These are phyloP conservation scores for Sarcophaga subvicina DNA, from an alignment of 2,888 invertebrate genomes.

Conservation along the genomic window DNA sequence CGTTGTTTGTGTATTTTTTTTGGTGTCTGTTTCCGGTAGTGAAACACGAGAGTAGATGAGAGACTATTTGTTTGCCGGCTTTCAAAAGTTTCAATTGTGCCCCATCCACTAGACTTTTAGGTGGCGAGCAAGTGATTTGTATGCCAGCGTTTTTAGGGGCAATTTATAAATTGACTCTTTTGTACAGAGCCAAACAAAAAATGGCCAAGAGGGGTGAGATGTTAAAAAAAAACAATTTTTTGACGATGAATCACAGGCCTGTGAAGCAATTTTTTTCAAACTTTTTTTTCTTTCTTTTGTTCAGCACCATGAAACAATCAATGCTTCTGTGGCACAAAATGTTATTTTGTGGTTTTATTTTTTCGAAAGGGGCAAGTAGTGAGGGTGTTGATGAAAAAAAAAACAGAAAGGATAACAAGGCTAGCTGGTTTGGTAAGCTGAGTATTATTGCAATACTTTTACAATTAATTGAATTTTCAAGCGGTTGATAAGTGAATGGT, in stretches of 20 bases:
- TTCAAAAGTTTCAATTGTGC: background rate
- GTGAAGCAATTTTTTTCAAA: background rate
- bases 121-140: no score
- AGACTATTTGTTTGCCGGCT: conserved; percentile 27
- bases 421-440: background rate
- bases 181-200: background rate
- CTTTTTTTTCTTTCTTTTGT: background rate
- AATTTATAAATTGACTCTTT: background rate
- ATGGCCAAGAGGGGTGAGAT: background rate
- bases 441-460: conserved; percentile 51
- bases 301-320: conserved; percentile 37
- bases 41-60: no score
- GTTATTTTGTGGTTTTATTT: conserved; percentile 20
- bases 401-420: conserved; percentile 16
- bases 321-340: conserved; percentile 19
- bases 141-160: background rate
- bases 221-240: background rate
- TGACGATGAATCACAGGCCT: background rate
- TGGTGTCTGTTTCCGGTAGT: background rate
- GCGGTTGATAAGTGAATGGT: background rate
- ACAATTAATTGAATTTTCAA: conserved; percentile 53
- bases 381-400: background rate
- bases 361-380: conserved; percentile 20
- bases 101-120: no score
- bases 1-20: background rate